Base-by-base conservation (phyloP, 2,888 invertebrate genomes). In the Germaria angustata region DNA sequence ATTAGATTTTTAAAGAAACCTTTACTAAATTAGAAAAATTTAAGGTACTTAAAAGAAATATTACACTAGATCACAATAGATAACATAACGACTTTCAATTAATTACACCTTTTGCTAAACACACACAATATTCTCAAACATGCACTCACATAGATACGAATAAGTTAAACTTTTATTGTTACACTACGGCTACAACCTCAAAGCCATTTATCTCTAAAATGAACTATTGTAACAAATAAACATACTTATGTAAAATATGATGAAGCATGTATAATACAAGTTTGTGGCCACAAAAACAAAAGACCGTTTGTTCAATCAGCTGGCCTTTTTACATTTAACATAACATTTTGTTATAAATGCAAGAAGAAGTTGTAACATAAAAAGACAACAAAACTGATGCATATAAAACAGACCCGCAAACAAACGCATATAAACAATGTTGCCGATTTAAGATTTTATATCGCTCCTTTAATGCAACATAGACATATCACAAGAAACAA, bases 111-210 rank as follows among this genome's bases (percentile, higher is more conserved):
- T 66, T 36, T 36, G 17, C 4, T 36, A n/a, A 57, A 20, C 34
- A 20, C 34, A 41, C 28, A 32, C 24, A 63, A n/a, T n/a, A n/a
- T n/a, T n/a, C 32, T 20, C 32, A 20, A 15, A 13, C 44, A 17
- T 17, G 11, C 2, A 20, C n/a, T n/a, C n/a, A 46, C 6, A 34
- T n/a, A 20, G 13, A 61, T 22, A 22, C 34, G n/a, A 51, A 66
- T 22, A n/a, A 49, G 15, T 63, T 44, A 63, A 49, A 66, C 36
- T n/a, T 46, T 36, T 66, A 66, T 69, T 32, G 32, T 32, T 55
- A n/a, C n/a, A n/a, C n/a, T n/a, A n/a, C n/a, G n/a, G 17, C 15
- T 41, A 32, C 41, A 53, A 32, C 28, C 41, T 68, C 55, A 32
- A 44, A 57, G 57, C 15, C 15, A 57, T 46, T 71, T 46, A 71